Conservation (phyloP, 2,888 invertebrate species). For the Hypercompe scribonia region DNA sequence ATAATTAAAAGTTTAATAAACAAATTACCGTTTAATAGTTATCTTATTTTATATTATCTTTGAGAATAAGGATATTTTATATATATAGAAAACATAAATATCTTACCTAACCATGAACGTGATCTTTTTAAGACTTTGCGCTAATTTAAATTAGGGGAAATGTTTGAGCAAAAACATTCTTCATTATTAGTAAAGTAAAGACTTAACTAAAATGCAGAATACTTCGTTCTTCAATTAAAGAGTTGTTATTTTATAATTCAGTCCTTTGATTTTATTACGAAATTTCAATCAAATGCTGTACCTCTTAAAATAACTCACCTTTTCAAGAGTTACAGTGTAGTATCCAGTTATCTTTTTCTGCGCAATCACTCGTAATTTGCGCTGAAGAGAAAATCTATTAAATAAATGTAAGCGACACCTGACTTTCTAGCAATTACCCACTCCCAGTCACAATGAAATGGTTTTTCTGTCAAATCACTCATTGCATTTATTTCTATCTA, state of each 20-base stretch:
- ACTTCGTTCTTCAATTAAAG: no score
- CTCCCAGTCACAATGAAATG: slow-evolving; percentile 45
- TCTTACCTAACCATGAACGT: slow-evolving; percentile 32
- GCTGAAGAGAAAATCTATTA: background rate
- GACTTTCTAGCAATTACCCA: slow-evolving; percentile 57
- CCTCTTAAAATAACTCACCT: no score
- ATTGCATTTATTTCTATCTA: slow-evolving; percentile 9
- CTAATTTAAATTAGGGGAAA: slow-evolving; percentile 26
- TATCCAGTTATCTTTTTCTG: background rate
- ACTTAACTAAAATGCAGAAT: no score
- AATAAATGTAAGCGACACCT: slow-evolving; percentile 47
- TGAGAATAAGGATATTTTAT: slow-evolving; percentile 24
- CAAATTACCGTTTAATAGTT: background rate
- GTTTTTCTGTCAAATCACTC: slow-evolving; percentile 55
- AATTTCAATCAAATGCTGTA: background rate
- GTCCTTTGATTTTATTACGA: background rate
- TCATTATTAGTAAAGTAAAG: background rate
- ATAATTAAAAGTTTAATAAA: background rate
- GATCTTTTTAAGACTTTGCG: slow-evolving; percentile 31
- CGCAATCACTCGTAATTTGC: background rate
- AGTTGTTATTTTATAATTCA: no score
- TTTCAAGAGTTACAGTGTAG: background rate
- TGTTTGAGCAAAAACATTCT: slow-evolving; percentile 5
- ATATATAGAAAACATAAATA: slow-evolving; percentile 37
- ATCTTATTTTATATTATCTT: slow-evolving; percentile 29